Percentiles rank a stretch among this genome's conserved stretches.
phyloP scores from a whole-genome alignment of 2,797 vertebrate species.

The Chrysocyon brachyurus region DNA sequence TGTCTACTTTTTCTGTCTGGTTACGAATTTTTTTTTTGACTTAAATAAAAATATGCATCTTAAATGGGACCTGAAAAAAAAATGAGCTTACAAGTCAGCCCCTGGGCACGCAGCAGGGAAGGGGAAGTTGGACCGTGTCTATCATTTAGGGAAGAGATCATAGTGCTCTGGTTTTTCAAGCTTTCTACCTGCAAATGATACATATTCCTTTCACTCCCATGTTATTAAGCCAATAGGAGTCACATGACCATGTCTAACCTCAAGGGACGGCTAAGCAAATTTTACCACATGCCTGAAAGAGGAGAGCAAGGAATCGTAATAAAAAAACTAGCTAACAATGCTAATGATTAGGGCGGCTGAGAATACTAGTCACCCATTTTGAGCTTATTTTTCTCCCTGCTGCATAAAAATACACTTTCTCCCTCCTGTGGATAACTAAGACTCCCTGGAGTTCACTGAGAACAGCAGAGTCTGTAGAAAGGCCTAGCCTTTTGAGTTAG shows the following conservation, averaged over 20 bases:
- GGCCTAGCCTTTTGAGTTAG: not conserved
- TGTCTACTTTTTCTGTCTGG: constrained; percentile 87
- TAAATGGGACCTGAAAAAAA: constrained; percentile 67
- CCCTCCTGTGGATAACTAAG: not conserved
- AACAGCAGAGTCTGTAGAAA: not conserved
- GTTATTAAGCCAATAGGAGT: not conserved
- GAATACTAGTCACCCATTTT: not conserved
- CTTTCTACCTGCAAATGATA: not conserved
- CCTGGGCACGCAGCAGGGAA: too few species aligned
- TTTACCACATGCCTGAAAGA: not conserved
- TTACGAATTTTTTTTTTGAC: constrained; percentile 72
- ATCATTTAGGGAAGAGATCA: not conserved
- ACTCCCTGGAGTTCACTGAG: not conserved
- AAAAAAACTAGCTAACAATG: not conserved
- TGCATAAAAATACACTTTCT: not conserved
- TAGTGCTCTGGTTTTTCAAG: not conserved
- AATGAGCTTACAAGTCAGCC: too few species aligned
- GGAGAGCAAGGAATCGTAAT: not conserved
- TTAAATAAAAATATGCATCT: constrained; percentile 91
- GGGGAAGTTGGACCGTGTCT: not conserved
- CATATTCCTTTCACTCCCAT: not conserved
- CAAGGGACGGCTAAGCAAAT: not conserved
- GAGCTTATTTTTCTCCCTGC: not conserved
- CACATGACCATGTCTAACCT: not conserved
- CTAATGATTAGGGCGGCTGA: not conserved